These are phyloP conservation scores for Neomonachus schauinslandi DNA, from an alignment of 2,113 vertebrate genomes.

Conservation along the genomic window DNA sequence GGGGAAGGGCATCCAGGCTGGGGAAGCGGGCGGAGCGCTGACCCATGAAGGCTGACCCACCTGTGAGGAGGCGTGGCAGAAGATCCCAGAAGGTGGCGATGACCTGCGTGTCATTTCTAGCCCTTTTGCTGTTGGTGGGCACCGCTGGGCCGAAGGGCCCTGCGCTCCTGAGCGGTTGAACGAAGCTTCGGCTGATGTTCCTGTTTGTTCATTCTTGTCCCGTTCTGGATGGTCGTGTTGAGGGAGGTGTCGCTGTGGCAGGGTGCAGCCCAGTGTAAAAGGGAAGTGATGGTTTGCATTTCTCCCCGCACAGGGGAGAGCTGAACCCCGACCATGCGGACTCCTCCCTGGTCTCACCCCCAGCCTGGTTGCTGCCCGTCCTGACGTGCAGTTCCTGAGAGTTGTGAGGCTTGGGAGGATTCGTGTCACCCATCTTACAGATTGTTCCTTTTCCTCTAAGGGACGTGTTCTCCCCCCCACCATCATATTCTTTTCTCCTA, in stretches of 20 bases:
- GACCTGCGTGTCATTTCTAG: not conserved
- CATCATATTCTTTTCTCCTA: not conserved
- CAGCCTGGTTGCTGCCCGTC: not conserved
- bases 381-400: not conserved
- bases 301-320: not conserved
- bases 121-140: not conserved
- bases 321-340: not conserved
- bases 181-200: not conserved
- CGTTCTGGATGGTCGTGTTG: not conserved
- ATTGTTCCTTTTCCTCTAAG: slow-evolving; percentile 24
- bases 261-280: not conserved
- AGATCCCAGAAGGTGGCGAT: not conserved
- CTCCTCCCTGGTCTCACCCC: not conserved
- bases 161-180: not conserved
- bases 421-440: not conserved
- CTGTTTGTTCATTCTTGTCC: not conserved
- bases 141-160: accelerated
- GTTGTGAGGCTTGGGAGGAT: not conserved
- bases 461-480: not conserved
- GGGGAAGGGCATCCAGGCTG: accelerated
- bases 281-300: not conserved
- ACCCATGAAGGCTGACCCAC: not conserved
- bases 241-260: not conserved
- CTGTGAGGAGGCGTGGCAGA: not conserved
- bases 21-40: no score